These are phyloP conservation scores for Albula glossodonta DNA, from an alignment of 2,113 vertebrate species.

Conservation along the genomic window DNA sequence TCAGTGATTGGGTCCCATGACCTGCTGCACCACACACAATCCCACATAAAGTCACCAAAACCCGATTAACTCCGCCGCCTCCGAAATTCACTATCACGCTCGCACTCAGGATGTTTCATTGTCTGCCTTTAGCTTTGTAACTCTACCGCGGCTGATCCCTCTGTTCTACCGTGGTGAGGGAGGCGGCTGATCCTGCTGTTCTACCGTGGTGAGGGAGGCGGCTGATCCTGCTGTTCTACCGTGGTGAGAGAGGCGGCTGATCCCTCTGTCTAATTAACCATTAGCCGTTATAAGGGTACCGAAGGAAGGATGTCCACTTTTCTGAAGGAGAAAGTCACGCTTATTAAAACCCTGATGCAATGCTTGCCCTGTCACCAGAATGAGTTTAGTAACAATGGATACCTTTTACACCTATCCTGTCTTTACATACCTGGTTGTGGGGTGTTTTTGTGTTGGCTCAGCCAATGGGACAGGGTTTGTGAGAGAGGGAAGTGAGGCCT, in stretches of 20 bases:
- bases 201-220: too few relatives aligned
- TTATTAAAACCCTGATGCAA: neutral
- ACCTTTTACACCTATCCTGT: too few relatives aligned
- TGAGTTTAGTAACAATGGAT: neutral
- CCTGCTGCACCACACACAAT: neutral
- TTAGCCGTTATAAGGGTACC: too few relatives aligned
- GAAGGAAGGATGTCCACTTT: neutral
- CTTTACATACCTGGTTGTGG: too few relatives aligned
- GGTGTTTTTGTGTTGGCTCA: too few relatives aligned
- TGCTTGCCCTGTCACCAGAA: neutral
- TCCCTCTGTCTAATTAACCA: too few relatives aligned
- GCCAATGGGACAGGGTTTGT: too few relatives aligned
- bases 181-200: too few relatives aligned
- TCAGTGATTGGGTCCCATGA: neutral
- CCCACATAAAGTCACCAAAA: neutral
- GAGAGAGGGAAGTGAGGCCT: too few relatives aligned
- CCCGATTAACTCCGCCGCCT: neutral
- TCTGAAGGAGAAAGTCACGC: neutral
- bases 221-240: too few relatives aligned
- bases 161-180: too few relatives aligned
- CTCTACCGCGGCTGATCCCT: neutral
- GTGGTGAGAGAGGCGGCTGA: too few relatives aligned
- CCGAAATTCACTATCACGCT: neutral
- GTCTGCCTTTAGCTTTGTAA: neutral
- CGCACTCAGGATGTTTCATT: neutral